Evolutionary conservation across 2,888 invertebrate genomes (phyloP).

Genomic region (Drosophila cognata): DNA sequence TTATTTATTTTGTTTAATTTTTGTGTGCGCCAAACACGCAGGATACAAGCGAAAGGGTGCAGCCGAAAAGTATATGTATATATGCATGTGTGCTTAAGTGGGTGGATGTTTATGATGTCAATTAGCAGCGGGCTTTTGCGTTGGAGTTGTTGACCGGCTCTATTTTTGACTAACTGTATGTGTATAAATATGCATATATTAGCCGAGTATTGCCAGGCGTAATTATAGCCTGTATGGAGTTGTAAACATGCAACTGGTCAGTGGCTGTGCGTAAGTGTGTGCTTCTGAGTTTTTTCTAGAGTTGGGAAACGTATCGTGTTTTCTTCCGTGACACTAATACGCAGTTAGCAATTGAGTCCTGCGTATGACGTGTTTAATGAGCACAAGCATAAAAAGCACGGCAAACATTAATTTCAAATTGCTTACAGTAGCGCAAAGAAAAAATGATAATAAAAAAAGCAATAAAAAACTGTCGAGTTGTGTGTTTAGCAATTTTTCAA

Average conservation of each 20-base stretch:
- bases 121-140: slow-evolving; percentile 19
- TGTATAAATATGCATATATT: slow-evolving; percentile 40
- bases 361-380: neutral
- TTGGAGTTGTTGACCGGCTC: slow-evolving; percentile 60
- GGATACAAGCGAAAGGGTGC: slow-evolving; percentile 44
- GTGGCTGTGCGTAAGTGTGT: slow-evolving; percentile 10
- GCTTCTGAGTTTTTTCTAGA: slow-evolving; percentile 3
- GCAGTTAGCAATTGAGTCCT: neutral
- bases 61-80: neutral
- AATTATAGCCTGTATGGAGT: slow-evolving; percentile 57
- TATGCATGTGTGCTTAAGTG: slow-evolving; percentile 11
- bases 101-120: slow-evolving; percentile 24
- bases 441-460: neutral
- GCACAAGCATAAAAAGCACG: neutral
- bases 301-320: slow-evolving; percentile 1
- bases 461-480: neutral
- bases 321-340: slow-evolving; percentile 5
- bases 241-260: slow-evolving; percentile 71
- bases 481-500: neutral
- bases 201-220: slow-evolving; percentile 31
- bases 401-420: neutral
- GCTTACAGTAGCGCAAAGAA: neutral
- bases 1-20: slow-evolving; percentile 68
- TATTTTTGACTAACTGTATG: slow-evolving; percentile 53
- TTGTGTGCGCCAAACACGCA: slow-evolving; percentile 66